A percentile compares a stretch with the other conserved stretches of the same genome.
Evolutionary conservation across 2,888 invertebrate species (phyloP).

Genomic region (Drosophila putrida): DNA sequence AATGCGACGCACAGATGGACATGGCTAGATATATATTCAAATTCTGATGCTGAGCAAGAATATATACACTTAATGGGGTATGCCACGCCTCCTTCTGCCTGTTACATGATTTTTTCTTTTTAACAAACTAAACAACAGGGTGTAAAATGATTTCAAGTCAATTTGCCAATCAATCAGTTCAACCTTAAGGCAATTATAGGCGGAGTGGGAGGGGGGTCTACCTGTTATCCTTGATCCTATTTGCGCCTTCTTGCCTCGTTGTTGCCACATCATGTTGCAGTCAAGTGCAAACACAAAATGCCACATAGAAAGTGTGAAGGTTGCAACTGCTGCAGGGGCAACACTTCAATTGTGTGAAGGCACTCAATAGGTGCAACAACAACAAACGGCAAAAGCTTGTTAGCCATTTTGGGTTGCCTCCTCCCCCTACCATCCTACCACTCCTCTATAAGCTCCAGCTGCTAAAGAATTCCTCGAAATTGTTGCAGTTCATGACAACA

Average conservation of each 20-base stretch:
- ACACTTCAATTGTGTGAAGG: conserved; percentile 18
- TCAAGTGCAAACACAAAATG: conserved; percentile 58
- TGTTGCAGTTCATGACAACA: background rate
- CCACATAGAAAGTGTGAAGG: conserved; percentile 60
- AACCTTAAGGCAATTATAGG: conserved; percentile 34
- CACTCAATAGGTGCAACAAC: conserved; percentile 15
- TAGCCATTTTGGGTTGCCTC: conserved; percentile 27
- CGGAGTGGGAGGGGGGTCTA: background rate
- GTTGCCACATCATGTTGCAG: conserved; percentile 38
- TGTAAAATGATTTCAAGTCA: conserved; percentile 26
- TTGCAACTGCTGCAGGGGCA: conserved; percentile 35
- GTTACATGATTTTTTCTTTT: too few relatives aligned
- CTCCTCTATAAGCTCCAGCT: background rate
- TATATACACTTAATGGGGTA: too few relatives aligned
- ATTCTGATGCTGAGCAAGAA: too few relatives aligned
- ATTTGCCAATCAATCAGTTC: conserved; percentile 57
- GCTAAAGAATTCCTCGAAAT: background rate
- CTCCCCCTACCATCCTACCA: background rate
- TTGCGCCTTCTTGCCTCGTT: conserved; percentile 33
- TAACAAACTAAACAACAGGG: too few relatives aligned
- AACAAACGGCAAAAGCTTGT: conserved; percentile 60
- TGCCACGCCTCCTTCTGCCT: conserved; percentile 8
- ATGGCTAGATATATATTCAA: too few relatives aligned
- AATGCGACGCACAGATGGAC: too few relatives aligned
- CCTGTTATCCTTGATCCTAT: conserved; percentile 64